Percentiles rank a stretch among this genome's conserved stretches.
phyloP scores from a whole-genome alignment of 2,797 vertebrate genomes.

The Trachurus trachurus region DNA sequence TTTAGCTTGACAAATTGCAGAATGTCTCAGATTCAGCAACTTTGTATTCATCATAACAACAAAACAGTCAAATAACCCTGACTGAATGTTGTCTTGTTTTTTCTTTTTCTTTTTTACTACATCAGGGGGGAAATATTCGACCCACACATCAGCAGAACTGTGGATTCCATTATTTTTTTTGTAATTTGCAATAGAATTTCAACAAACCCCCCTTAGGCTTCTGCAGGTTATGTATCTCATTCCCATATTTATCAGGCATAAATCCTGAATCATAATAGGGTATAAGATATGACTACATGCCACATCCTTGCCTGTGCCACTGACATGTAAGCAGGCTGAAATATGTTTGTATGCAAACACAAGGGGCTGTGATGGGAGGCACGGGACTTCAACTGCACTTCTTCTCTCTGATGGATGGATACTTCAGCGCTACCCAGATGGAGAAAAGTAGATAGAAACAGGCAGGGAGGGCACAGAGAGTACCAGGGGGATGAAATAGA shows the following conservation, averaged over 20 bases:
- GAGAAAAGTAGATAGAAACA: slow-evolving; percentile 45
- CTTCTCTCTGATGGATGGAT: slow-evolving; percentile 78
- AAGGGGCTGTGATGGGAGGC: slow-evolving; percentile 65
- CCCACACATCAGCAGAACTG: slow-evolving; percentile 7
- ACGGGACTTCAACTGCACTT: slow-evolving; percentile 72
- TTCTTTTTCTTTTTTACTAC: slow-evolving; percentile 26
- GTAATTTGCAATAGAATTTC: slow-evolving; percentile 63
- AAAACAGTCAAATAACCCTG: slow-evolving; percentile 4
- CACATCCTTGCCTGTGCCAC: slow-evolving; percentile 21
- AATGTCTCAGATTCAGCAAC: background rate
- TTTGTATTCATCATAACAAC: background rate
- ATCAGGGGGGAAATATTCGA: slow-evolving; percentile 3
- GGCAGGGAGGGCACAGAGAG: slow-evolving; percentile 21
- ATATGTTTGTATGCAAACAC: slow-evolving; percentile 79
- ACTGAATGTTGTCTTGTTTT: slow-evolving; percentile 19
- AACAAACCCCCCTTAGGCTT: slow-evolving; percentile 46
- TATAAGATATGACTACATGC: slow-evolving; percentile 33
- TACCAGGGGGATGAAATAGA: slow-evolving; percentile 33
- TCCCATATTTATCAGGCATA: slow-evolving; percentile 54
- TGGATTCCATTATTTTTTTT: slow-evolving; percentile 40
- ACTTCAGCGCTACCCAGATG: slow-evolving; percentile 62
- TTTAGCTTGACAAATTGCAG: slow-evolving; percentile 8
- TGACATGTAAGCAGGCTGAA: slow-evolving; percentile 76
- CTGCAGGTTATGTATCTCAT: slow-evolving; percentile 46
- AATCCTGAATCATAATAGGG: slow-evolving; percentile 58